Conservation (phyloP, 1,140 invertebrate genomes). For the Laupala kohalensis region DNA sequence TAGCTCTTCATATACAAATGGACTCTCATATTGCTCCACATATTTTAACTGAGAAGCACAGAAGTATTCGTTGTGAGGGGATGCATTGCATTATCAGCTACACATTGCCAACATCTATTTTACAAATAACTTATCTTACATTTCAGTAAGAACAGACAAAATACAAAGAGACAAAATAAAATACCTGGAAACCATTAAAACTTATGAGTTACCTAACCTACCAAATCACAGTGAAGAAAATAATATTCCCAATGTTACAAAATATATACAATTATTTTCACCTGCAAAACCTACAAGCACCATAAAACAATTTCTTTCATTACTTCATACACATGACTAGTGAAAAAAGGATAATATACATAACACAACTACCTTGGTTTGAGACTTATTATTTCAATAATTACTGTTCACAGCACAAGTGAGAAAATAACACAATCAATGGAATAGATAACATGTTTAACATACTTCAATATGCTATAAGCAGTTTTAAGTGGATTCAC, state of each 20-base stretch:
- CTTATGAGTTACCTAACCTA: background rate
- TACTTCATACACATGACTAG: background rate
- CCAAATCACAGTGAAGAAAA: background rate
- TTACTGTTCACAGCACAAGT: background rate
- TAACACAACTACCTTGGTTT: background rate
- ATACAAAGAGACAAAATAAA: too few species aligned
- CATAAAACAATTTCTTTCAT: background rate
- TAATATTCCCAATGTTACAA: background rate
- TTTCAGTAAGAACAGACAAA: too few species aligned
- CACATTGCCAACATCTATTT: too few species aligned
- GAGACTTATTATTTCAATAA: background rate
- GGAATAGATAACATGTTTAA: background rate
- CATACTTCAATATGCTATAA: background rate
- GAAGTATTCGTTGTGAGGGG: too few species aligned
- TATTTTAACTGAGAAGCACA: too few species aligned
- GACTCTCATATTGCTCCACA: too few species aligned
- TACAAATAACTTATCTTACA: too few species aligned
- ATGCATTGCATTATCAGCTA: too few species aligned
- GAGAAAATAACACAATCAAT: too few species aligned
- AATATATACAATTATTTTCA: background rate
- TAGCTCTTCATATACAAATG: too few species aligned
- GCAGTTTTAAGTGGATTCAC: too few species aligned
- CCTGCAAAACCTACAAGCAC: background rate
- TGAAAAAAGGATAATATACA: background rate
- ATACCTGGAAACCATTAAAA: background rate